Percentiles rank a stretch among this genome's conserved stretches.
Evolutionary conservation across 2,113 vertebrate species (phyloP).

Genomic region (Chionodraco myersi): DNA sequence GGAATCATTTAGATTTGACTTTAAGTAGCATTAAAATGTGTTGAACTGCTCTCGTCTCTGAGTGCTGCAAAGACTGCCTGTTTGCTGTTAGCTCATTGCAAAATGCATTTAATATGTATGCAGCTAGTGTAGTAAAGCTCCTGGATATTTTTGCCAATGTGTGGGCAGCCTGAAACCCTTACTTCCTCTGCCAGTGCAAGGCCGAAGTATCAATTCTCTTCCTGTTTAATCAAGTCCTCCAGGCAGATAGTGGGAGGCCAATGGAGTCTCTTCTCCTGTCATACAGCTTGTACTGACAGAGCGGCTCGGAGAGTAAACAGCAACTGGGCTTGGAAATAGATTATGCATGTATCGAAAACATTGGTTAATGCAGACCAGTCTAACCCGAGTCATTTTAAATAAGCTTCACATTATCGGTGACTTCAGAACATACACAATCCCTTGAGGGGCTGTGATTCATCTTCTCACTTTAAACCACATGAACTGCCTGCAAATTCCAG

Average conservation of each 20-base stretch:
- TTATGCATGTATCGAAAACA: slow-evolving; percentile 46
- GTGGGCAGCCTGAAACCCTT: slow-evolving; percentile 72
- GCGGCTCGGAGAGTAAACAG: slow-evolving; percentile 47
- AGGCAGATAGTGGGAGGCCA: slow-evolving; percentile 71
- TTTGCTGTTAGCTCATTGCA: slow-evolving; percentile 39
- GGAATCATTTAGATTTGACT: not conserved
- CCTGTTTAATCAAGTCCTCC: slow-evolving; percentile 79
- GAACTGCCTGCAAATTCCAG: slow-evolving; percentile 61
- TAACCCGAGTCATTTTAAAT: slow-evolving; percentile 59
- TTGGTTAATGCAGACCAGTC: slow-evolving; percentile 53
- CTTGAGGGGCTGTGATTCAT: slow-evolving; percentile 67
- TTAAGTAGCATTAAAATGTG: slow-evolving; percentile 30
- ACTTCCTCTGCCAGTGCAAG: slow-evolving; percentile 70
- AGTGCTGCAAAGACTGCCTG: slow-evolving; percentile 11
- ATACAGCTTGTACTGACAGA: slow-evolving; percentile 54
- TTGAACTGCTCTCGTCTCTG: slow-evolving; percentile 12
- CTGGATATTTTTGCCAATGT: slow-evolving; percentile 68
- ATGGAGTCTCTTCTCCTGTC: slow-evolving; percentile 57
- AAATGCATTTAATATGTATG: slow-evolving; percentile 58
- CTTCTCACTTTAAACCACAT: slow-evolving; percentile 64
- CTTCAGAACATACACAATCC: slow-evolving; percentile 49
- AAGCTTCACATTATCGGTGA: slow-evolving; percentile 60
- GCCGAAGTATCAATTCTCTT: slow-evolving; percentile 74
- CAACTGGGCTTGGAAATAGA: slow-evolving; percentile 46
- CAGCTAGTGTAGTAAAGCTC: slow-evolving; percentile 55